Evolutionary conservation across 2,797 vertebrate genomes (phyloP), one percentile per base, ranked within the genome.

Genomic region (Halcyon badia): DNA sequence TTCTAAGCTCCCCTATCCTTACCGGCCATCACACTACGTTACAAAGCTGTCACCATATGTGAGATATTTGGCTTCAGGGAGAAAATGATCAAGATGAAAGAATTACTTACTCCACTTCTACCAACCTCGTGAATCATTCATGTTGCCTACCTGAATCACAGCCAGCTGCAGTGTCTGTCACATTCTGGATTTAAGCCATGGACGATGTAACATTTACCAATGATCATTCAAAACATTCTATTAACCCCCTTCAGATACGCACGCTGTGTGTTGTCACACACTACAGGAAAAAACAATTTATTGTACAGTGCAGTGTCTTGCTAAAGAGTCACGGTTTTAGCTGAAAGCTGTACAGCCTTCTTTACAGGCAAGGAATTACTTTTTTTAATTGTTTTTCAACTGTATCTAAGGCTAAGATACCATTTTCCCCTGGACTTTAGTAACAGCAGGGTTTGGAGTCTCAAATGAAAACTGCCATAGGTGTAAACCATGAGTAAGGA

Each of bases 31-130:
- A 70, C 33, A 61, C 33, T 90, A 80, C 94, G 96, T 95, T 86
- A 89, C 89, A 97, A 91, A 97, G 80, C 89, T 96, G 77, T 48
- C 84, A 89, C 77, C 58, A n/a, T 35, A 66, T 41, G 78, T 10
- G 3, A 93, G 79, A 77, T 79, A 90, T 83, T 92, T 96, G 4
- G 54, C 96, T 96, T 95, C 77, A 84, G 90, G 95, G 84, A 92
- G 79, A 89, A 96, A 97, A 83, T 66, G 82, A 96, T 95, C 80
- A 80, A 92, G 95, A 93, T 94, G 85, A 96, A 95, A 94, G 83
- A 96, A 93, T 95, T 85, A 91, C 90, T 96, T 83, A 91, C 90
- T 95, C 88, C 48, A 58, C 90, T 96, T 95, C 94, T 68, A 83
- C 62, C 71, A 92, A 65, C 71, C 91, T 96, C 42, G 61, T 91